Evolutionary conservation across 2,113 vertebrate species (phyloP), one percentile per base, ranked within the genome.

Genomic region (Saguinus imperator): DNA sequence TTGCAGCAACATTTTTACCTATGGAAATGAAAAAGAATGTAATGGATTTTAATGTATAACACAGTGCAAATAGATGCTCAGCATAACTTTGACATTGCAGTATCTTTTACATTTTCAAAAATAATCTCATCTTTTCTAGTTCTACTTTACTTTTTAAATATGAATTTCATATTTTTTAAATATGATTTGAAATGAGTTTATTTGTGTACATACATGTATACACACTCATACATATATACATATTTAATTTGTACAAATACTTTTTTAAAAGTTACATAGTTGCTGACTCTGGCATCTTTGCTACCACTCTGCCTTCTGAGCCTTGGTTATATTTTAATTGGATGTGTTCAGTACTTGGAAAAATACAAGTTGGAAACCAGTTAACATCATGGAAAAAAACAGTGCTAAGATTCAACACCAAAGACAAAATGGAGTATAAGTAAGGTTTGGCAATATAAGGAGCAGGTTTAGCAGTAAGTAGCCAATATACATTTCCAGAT

Each of bases 1-100:
- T 79, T 86, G 89, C 27, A 87, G 55, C 55, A 48, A 82, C 90
- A 96, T 97, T 98, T 98, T 88, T 80, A 89, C 68, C 97, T 97
- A 77, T 12, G 64, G 93, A 86, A 45, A 93, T 92, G 45, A 90
- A 27, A 45, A 94, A 86, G 88, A 91, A 87, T 95, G 3, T 80
- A 95, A 93, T 89, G 76, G 29, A 27, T 23, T 96, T 93, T 77
- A 97, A 85, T 72, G 29, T 20, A 68, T 73, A 64, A 29, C 79
- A 1, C 32, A 52, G 20, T 72, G 52, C 27, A 58, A 87, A 70
- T 77, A 77, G 32, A 77, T n/a, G 6, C 52, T 91, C 4, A 45
- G 45, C 35, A 35, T 84, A 88, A 25, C 40, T 77, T 75, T 91
- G 73, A 86, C 79, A 88, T 61, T 76, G 27, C 45, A 77, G 25